Evolutionary conservation across 2,797 vertebrate species (phyloP).

Genomic region (Tamandua tetradactyla): DNA sequence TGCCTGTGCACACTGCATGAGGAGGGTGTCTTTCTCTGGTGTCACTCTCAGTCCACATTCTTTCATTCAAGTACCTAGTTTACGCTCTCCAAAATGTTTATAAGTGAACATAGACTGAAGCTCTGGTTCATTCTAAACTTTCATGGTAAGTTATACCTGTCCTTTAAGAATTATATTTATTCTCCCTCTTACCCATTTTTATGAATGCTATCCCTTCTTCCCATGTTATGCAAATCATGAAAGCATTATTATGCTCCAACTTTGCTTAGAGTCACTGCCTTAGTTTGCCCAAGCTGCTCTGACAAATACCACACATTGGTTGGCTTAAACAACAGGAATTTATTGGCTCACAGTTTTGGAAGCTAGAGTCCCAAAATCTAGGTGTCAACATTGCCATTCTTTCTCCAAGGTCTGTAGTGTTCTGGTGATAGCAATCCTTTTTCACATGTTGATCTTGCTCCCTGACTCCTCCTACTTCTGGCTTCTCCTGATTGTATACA

Average conservation of each 20-base stretch:
- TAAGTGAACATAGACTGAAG: neutral
- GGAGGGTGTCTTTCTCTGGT: neutral
- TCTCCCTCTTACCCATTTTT: neutral
- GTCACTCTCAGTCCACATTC: neutral
- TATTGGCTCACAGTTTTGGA: no score
- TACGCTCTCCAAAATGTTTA: neutral
- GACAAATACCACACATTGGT: no score
- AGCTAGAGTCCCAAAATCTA: no score
- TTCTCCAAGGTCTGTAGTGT: no score
- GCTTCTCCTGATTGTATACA: no score
- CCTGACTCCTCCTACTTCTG: no score
- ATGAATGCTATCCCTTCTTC: neutral
- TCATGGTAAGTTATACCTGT: neutral
- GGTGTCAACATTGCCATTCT: no score
- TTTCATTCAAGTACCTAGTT: neutral
- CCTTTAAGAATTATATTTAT: neutral
- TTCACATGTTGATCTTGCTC: no score
- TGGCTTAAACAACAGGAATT: no score
- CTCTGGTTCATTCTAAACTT: neutral
- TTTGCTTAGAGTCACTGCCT: neutral
- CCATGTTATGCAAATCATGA: neutral
- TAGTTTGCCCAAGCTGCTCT: no score
- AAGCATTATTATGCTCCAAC: neutral
- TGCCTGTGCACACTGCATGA: neutral
- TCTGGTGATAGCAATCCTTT: no score